Percentiles rank a stretch among this genome's conserved stretches.
Conservation (phyloP, 2,113 vertebrate genomes). For the Thalassarche chlororhynchos region DNA sequence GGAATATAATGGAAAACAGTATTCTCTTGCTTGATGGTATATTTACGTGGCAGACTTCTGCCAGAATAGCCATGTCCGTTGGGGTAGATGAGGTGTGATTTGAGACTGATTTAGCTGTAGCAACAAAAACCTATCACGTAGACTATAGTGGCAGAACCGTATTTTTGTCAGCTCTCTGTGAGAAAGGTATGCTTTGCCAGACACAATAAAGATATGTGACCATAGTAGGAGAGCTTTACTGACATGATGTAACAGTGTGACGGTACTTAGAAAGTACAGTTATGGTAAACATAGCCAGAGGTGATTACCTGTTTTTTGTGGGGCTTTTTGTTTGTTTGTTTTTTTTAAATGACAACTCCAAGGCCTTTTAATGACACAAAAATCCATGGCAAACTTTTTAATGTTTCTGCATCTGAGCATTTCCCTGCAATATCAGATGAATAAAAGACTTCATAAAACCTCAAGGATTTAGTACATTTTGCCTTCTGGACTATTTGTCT, state of each 20-base stretch:
- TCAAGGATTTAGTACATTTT: neutral
- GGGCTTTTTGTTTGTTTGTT: neutral
- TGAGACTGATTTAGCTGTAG: neutral
- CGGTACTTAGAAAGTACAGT: neutral
- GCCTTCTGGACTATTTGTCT: neutral
- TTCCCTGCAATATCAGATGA: neutral
- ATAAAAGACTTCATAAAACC: neutral
- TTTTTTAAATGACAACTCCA: neutral
- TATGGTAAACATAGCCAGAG: neutral
- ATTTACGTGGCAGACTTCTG: neutral
- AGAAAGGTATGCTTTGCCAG: neutral
- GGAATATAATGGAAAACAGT: neutral
- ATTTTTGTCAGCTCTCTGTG: neutral
- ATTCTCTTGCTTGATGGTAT: neutral
- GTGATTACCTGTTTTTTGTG: neutral
- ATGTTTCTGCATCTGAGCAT: neutral
- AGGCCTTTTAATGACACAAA: neutral
- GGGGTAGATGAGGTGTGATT: neutral
- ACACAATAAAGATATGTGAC: neutral
- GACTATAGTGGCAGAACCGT: neutral
- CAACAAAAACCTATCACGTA: accelerated
- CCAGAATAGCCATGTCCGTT: neutral
- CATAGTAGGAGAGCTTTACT: neutral
- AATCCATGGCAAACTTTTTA: neutral
- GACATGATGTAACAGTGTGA: neutral